Percentiles rank a stretch among this genome's conserved stretches.
These are phyloP conservation scores for Perodicticus potto DNA, from an alignment of 2,797 vertebrate genomes.

Conservation along the genomic window DNA sequence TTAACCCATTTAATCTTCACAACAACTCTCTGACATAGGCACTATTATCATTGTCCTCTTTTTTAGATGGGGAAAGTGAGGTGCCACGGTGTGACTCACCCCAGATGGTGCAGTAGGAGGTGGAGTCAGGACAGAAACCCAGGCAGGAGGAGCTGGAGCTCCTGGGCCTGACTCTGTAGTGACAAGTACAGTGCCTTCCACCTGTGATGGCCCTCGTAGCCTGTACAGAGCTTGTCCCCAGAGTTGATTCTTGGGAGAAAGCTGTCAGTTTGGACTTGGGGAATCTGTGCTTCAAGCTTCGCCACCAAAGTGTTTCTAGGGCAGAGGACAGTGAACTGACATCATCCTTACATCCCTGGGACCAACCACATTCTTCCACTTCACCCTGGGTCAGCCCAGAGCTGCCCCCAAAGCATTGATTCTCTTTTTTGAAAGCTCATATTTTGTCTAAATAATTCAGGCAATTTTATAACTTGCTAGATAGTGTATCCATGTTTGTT, in stretches of 20 bases:
- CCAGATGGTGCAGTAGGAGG: fast-evolving
- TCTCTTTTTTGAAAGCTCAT: background rate
- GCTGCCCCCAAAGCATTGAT: background rate
- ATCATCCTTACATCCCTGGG: background rate
- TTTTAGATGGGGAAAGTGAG: background rate
- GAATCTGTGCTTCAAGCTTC: background rate
- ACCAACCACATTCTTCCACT: background rate
- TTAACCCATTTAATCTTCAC: constrained; percentile 39
- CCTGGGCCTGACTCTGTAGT: no score
- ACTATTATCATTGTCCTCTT: background rate
- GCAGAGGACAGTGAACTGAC: background rate
- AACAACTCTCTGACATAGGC: background rate
- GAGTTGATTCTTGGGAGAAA: background rate
- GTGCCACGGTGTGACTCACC: no score
- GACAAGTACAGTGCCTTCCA: background rate
- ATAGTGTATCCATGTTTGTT: background rate
- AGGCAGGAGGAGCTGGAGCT: background rate
- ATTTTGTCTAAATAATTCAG: background rate
- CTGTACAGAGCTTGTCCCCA: fast-evolving
- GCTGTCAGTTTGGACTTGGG: background rate
- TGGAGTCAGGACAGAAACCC: background rate
- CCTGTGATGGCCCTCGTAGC: background rate
- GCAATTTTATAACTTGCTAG: background rate
- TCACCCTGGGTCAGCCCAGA: background rate
- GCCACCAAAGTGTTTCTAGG: background rate